A percentile compares a stretch with the other conserved stretches of the same genome.
Evolutionary conservation across 2,888 invertebrate genomes (phyloP).

Genomic region (Cantharis lateralis): DNA sequence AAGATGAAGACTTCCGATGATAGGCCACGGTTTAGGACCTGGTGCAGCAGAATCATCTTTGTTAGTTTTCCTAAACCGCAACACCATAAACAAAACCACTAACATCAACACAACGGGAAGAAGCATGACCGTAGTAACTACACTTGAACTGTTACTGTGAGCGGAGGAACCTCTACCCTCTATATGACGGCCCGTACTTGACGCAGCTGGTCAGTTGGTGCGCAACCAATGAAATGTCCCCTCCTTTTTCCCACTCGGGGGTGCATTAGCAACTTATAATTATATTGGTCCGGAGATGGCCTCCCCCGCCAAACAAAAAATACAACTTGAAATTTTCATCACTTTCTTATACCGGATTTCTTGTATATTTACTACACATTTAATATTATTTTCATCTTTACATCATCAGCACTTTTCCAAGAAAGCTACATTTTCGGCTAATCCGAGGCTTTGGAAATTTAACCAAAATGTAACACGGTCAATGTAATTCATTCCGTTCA

Average conservation of each 20-base stretch:
- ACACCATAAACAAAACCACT: slow-evolving; percentile 48
- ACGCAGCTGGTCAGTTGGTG: slow-evolving; percentile 47
- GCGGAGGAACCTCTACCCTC: slow-evolving; percentile 53
- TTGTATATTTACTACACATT: neutral
- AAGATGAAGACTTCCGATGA: slow-evolving; percentile 74
- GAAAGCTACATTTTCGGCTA: neutral
- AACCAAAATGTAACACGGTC: neutral
- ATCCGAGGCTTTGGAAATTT: neutral
- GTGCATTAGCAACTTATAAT: slow-evolving; percentile 46
- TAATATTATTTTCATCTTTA: neutral
- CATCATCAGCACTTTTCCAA: neutral
- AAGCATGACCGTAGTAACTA: slow-evolving; percentile 50
- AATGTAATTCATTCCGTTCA: neutral
- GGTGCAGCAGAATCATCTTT: slow-evolving; percentile 57
- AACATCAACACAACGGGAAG: slow-evolving; percentile 46
- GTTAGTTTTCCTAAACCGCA: slow-evolving; percentile 41
- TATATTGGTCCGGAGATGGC: slow-evolving; percentile 46
- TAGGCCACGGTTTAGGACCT: slow-evolving; percentile 69
- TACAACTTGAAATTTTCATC: neutral
- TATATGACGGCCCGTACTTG: slow-evolving; percentile 44
- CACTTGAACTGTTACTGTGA: slow-evolving; percentile 49
- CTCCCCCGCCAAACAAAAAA: slow-evolving; percentile 40
- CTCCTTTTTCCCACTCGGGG: slow-evolving; percentile 51
- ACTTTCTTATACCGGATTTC: neutral
- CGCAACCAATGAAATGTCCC: slow-evolving; percentile 48